Conservation (phyloP, 2,797 vertebrate species). For the Xenops minutus region DNA sequence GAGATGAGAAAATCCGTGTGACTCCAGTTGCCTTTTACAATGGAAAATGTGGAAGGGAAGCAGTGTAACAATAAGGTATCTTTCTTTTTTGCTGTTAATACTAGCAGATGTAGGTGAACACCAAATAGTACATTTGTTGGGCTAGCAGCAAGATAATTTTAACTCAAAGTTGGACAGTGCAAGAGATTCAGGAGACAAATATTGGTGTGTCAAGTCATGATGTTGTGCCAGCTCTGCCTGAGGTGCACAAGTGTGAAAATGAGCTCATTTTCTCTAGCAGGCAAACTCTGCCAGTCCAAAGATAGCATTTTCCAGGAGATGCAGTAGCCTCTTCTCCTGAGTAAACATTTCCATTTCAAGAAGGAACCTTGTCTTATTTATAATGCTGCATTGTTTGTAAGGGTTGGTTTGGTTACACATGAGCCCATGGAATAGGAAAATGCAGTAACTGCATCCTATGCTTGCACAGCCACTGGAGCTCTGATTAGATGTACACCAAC, state of each 20-base stretch:
- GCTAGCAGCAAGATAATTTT: not conserved
- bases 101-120: not conserved
- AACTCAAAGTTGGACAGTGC: not conserved
- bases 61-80: not conserved
- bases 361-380: not conserved
- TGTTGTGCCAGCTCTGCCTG: not conserved
- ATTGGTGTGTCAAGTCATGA: fast-evolving
- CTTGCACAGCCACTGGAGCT: not conserved
- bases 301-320: not conserved
- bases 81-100: not conserved
- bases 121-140: not conserved
- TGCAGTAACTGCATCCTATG: not conserved
- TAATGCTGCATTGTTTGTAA: not conserved
- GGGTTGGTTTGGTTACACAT: not conserved
- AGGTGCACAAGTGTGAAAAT: not conserved
- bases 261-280: not conserved
- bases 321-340: not conserved
- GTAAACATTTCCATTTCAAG: not conserved
- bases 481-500: not conserved
- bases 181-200: not conserved
- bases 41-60: not conserved
- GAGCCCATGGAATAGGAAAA: not conserved
- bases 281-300: not conserved
- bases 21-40: not conserved
- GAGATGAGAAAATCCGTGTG: not conserved